These are phyloP conservation scores for Molossus alvarezi DNA, from an alignment of 2,797 vertebrate species.

Conservation along the genomic window DNA sequence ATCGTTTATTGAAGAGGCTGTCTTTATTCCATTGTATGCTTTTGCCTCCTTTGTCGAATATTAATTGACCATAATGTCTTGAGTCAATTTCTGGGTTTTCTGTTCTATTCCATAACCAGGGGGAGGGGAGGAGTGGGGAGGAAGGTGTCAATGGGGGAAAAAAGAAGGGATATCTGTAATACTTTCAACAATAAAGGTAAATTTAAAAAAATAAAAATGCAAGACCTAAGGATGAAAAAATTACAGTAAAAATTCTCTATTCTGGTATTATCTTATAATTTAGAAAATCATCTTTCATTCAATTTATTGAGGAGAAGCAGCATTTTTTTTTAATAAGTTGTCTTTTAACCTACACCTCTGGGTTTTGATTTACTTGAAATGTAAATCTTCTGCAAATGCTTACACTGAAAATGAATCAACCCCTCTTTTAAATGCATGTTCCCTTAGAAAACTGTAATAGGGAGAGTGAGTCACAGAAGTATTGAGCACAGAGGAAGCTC, in stretches of 20 bases:
- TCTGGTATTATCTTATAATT: not conserved
- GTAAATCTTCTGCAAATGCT: not conserved
- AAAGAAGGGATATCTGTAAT: too few species aligned
- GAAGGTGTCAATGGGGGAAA: too few species aligned
- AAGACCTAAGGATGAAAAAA: not conserved
- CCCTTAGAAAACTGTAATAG: not conserved
- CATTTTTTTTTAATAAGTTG: not conserved
- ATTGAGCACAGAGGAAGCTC: not conserved
- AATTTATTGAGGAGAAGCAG: not conserved
- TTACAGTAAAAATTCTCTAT: not conserved
- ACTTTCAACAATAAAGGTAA: too few species aligned
- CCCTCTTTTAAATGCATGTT: not conserved
- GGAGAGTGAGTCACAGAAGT: not conserved
- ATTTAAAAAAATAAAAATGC: not conserved
- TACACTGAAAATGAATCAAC: slow-evolving; percentile 17
- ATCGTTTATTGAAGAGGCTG: too few species aligned
- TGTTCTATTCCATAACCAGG: too few species aligned
- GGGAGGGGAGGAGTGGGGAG: too few species aligned
- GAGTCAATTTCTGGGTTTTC: too few species aligned
- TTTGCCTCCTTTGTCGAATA: too few species aligned
- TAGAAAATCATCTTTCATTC: not conserved
- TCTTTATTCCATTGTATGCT: too few species aligned
- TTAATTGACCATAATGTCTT: too few species aligned
- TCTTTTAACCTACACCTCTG: not conserved
- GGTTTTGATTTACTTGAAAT: not conserved